phyloP scores from a whole-genome alignment of 2,888 invertebrate species.

The Stenodema calcarata region DNA sequence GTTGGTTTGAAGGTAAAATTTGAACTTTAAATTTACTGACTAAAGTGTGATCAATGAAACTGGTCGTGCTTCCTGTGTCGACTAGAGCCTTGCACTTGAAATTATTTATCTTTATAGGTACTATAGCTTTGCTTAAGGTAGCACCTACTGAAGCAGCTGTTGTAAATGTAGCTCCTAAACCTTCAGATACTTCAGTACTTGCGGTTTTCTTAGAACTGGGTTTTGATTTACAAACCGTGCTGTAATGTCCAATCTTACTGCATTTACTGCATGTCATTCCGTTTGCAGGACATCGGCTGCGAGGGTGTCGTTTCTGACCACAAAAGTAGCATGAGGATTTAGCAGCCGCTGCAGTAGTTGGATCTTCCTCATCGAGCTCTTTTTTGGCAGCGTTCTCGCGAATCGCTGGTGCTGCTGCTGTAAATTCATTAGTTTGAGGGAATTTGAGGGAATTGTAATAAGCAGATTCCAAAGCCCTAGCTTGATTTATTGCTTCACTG shows the following conservation, averaged over 20 bases:
- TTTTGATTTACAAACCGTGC: neutral
- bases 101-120: neutral
- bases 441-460: too few relatives aligned
- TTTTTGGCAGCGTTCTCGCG: too few relatives aligned
- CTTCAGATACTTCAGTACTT: too few relatives aligned
- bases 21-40: neutral
- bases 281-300: neutral
- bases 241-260: neutral
- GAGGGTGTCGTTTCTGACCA: neutral
- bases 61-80: neutral
- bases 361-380: too few relatives aligned
- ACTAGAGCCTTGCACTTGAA: neutral
- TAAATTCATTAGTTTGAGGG: too few relatives aligned
- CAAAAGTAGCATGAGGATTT: neutral
- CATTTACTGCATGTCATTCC: neutral
- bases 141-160: neutral
- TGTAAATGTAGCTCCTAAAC: too few relatives aligned
- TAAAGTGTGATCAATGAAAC: neutral
- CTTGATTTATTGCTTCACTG: too few relatives aligned
- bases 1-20: neutral
- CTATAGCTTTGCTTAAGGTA: neutral
- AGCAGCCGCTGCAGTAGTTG: too few relatives aligned
- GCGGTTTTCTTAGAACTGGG: neutral
- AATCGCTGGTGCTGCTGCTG: too few relatives aligned
- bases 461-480: too few relatives aligned